A percentile compares a stretch with the other conserved stretches of the same genome.
phyloP scores from a whole-genome alignment of 2,888 invertebrate species.

The Eristalis pertinax region DNA sequence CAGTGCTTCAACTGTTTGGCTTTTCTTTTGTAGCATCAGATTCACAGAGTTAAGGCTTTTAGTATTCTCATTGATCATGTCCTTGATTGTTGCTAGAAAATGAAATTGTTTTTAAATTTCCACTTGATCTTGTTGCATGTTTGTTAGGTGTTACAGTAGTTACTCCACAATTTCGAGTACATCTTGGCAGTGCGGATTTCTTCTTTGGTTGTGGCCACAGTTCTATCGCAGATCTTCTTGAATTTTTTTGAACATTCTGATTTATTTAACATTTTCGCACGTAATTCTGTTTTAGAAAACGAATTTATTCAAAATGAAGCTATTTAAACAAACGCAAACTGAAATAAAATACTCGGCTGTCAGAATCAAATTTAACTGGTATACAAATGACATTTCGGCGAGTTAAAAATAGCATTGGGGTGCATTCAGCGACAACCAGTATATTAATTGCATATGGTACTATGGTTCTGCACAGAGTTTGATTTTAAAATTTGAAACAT shows the following conservation, averaged over 20 bases:
- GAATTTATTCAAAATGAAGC: not conserved
- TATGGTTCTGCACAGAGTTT: not conserved
- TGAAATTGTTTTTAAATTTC: not conserved
- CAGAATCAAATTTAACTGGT: not conserved
- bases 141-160: constrained; percentile 32
- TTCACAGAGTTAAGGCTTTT: constrained; percentile 23
- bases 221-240: constrained; percentile 26
- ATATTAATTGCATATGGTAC: not conserved
- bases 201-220: constrained; percentile 16
- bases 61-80: constrained; percentile 8
- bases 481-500: not conserved
- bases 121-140: not conserved
- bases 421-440: not conserved
- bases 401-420: not conserved
- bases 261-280: constrained; percentile 32
- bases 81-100: constrained; percentile 38
- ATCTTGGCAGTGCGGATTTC: constrained; percentile 30
- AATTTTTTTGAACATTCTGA: constrained; percentile 49
- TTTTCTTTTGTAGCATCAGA: constrained; percentile 1
- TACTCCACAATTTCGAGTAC: constrained; percentile 23
- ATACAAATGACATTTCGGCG: not conserved
- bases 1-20: constrained; percentile 34
- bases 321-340: not conserved
- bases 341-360: not conserved
- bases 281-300: not conserved